These are phyloP conservation scores for Tetranychus cinnabarinus DNA, from an alignment of 1,140 invertebrate genomes.

Conservation along the genomic window DNA sequence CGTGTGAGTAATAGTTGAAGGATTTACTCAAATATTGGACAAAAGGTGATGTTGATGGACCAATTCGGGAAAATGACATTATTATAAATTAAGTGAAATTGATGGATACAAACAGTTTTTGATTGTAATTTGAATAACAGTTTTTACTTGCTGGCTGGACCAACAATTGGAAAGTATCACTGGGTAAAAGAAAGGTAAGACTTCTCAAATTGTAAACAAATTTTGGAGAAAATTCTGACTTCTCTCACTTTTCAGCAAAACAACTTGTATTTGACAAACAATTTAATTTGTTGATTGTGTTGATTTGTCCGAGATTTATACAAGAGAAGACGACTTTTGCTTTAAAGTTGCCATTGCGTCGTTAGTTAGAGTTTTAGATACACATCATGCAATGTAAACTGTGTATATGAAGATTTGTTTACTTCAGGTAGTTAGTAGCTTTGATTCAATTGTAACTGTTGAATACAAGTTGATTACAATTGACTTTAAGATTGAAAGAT, in stretches of 20 bases:
- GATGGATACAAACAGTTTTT: not conserved
- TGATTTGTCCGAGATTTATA: not conserved
- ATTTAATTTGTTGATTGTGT: not conserved
- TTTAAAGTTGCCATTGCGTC: not conserved
- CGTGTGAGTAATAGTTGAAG: constrained; percentile 1
- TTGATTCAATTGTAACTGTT: no score
- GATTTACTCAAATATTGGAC: not conserved
- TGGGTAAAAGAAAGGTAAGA: not conserved
- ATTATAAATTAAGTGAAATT: not conserved
- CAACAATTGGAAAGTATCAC: not conserved
- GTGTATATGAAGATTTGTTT: no score
- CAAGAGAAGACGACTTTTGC: not conserved
- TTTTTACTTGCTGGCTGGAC: not conserved
- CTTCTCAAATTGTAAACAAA: not conserved
- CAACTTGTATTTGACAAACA: not conserved
- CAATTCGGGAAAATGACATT: not conserved
- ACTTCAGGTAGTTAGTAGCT: no score
- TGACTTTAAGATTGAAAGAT: no score
- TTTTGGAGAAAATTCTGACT: not conserved
- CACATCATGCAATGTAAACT: no score
- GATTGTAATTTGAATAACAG: not conserved
- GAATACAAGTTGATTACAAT: no score
- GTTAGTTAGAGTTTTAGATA: not conserved
- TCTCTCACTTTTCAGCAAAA: not conserved
- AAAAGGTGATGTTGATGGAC: not conserved